These are phyloP conservation scores for Ambastaia sidthimunki DNA, from an alignment of 2,797 vertebrate species.

Conservation along the genomic window DNA sequence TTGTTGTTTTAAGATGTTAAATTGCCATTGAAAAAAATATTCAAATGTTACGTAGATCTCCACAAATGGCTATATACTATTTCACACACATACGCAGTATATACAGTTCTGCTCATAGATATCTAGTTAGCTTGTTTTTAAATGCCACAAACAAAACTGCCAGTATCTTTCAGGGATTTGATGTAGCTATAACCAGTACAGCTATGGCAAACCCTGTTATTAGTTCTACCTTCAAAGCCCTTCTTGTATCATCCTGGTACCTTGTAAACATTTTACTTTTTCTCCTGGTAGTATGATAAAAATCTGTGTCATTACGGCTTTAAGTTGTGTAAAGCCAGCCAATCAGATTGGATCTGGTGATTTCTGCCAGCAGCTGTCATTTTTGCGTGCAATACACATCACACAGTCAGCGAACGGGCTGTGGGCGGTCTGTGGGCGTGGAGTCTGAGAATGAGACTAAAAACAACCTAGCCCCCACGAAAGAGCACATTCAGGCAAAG, in stretches of 20 bases:
- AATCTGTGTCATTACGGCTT: background rate
- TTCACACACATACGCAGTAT: too few relatives aligned
- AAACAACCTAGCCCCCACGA: conserved; percentile 57
- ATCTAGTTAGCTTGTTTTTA: too few relatives aligned
- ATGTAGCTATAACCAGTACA: too few relatives aligned
- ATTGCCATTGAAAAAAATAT: too few relatives aligned
- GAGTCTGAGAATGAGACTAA: background rate
- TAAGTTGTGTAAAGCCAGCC: background rate
- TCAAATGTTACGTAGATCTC: too few relatives aligned
- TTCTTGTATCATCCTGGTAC: background rate
- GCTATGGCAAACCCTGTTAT: background rate
- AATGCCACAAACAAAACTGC: too few relatives aligned
- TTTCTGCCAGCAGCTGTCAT: background rate
- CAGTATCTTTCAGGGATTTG: too few relatives aligned
- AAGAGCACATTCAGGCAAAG: conserved; percentile 67
- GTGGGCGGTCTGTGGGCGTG: background rate
- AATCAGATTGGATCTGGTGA: background rate
- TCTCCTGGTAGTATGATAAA: background rate
- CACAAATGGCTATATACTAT: too few relatives aligned
- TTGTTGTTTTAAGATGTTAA: too few relatives aligned
- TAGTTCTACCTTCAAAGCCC: background rate
- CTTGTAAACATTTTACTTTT: background rate
- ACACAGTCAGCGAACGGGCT: background rate
- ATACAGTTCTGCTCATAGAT: too few relatives aligned
- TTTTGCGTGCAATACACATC: too few relatives aligned